Evolutionary conservation across 2,888 invertebrate species (phyloP), one percentile per base, ranked within the genome.

Genomic region (Unio pictorum): DNA sequence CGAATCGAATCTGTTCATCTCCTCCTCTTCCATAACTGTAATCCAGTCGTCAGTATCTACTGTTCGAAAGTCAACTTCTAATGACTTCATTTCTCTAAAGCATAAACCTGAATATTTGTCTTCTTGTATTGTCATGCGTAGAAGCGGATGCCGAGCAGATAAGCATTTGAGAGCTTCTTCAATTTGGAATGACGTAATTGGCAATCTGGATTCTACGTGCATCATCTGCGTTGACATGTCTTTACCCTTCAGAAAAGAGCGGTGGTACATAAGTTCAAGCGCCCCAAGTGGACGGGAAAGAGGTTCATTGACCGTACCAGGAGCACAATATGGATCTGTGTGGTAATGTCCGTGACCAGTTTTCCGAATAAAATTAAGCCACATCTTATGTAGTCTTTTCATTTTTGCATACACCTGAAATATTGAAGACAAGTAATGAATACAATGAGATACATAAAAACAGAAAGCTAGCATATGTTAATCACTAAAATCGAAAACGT

Each of bases 191-290:
- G 71, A 45, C 28, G 68, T 64, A 7, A 77, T 64, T 6, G 66
- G 71, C 34, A 68, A 69, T 17, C 56, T 59, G 3, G 77, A 62
- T 55, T 73, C 63, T 17, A 77, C 30, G 55, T 68, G 69, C n/a
- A 67, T 69, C 71, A 75, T 75, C 26, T 75, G 57, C 15, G 71
- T 75, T 28, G 75, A 68, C 15, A 69, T 70, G 28, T 77, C 77
- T 11, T 68, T 64, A 15, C 77, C 74, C 23, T 73, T 66, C 56
- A 64, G 58, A 20, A 65, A 34, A 18, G 60, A 54, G 17, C 60
- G 61, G 34, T 69, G 66, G 45, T 72, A 74, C 68, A 74, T 70
- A 23, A 59, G 26, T 28, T 74, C 74, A 26, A 74, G 64, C 5
- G 69, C 74, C 7, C 74, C 74, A 11, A 74, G 61, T 23, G 54